Conservation (phyloP, 2,113 vertebrate species). For the Fukomys damarensis region DNA sequence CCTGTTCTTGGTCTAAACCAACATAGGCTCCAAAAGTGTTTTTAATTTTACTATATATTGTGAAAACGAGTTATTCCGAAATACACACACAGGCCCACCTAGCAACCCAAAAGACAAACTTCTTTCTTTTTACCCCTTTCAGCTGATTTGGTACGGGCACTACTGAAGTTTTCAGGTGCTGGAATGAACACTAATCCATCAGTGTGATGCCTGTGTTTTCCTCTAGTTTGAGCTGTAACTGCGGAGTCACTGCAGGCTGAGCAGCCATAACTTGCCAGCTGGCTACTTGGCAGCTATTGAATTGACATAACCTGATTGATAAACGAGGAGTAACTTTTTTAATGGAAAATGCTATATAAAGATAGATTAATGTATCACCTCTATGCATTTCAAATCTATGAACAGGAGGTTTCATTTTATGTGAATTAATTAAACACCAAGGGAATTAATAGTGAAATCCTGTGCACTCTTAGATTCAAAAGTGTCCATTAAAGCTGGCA, state of each 20-base stretch:
- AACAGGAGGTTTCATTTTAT: constrained; percentile 63
- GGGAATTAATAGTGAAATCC: constrained; percentile 58
- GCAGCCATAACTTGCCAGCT: neutral
- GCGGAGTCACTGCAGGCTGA: neutral
- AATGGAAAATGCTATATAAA: constrained; percentile 62
- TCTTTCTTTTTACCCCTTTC: neutral
- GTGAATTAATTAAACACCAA: constrained; percentile 78
- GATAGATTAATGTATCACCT: constrained; percentile 65
- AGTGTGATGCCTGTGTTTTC: neutral
- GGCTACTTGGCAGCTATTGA: constrained; percentile 36
- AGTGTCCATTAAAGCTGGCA: constrained; percentile 58
- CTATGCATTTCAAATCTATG: constrained; percentile 65
- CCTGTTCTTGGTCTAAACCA: neutral
- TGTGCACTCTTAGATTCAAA: constrained; percentile 29
- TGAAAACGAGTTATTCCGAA: constrained; percentile 24
- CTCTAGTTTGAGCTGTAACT: neutral
- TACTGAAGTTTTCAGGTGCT: neutral
- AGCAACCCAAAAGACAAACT: neutral
- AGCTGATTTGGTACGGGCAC: neutral
- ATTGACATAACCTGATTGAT: constrained; percentile 59
- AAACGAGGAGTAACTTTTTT: constrained; percentile 47
- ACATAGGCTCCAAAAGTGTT: neutral
- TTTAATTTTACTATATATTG: neutral
- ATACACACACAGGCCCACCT: neutral
- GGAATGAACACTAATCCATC: neutral